phyloP scores from a whole-genome alignment of 2,113 vertebrate species.

The Rhynchopsitta pachyrhyncha region DNA sequence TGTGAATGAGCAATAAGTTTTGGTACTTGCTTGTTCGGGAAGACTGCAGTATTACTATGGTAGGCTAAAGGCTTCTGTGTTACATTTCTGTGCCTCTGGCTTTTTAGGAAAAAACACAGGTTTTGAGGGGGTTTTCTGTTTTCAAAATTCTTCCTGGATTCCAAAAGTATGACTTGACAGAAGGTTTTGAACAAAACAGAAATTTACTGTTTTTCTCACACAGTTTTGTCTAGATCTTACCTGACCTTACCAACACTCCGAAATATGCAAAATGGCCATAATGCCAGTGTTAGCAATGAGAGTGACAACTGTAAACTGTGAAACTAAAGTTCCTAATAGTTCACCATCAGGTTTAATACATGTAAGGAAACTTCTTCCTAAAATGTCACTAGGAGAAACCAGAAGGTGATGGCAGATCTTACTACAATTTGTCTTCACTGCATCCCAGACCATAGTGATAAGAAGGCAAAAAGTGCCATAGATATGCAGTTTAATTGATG shows the following conservation, averaged over 20 bases:
- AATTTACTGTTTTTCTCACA: background rate
- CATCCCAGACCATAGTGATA: background rate
- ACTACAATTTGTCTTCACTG: background rate
- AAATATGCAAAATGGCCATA: background rate
- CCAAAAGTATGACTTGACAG: background rate
- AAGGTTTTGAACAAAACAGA: background rate
- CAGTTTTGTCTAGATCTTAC: background rate
- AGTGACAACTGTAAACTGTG: background rate
- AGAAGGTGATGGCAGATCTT: background rate
- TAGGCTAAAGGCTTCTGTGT: background rate
- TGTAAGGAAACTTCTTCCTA: background rate
- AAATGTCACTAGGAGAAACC: background rate
- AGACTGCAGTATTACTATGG: background rate
- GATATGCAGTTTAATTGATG: background rate
- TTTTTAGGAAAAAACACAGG: background rate
- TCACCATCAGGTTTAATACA: background rate
- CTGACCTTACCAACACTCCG: background rate
- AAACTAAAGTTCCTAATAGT: background rate
- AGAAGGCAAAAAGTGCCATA: background rate
- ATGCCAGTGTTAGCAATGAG: background rate
- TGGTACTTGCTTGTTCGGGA: background rate
- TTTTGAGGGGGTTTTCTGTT: background rate
- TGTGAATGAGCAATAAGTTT: background rate
- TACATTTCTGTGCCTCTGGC: background rate
- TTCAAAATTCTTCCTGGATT: background rate